Base-by-base conservation (phyloP, 1,140 invertebrate species). In the Leptinotarsa undecemlineata region DNA sequence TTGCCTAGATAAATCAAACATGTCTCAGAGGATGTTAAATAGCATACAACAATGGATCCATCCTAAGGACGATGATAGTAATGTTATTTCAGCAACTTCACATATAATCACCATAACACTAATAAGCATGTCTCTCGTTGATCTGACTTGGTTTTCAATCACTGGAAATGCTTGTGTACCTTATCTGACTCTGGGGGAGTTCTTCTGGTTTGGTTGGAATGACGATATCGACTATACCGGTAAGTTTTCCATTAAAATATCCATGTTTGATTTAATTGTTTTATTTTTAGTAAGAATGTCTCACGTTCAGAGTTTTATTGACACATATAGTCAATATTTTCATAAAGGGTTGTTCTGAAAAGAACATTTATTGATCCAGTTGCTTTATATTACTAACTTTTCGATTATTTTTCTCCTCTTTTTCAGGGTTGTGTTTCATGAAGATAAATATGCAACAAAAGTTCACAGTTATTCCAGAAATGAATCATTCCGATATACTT, bases 131-230 rank as follows among this genome's bases (percentile, higher is more conserved):
- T 84, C 83, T 0, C 61, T 85, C 51, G 83, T 83, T 21, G 80
- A 83, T 70, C 72, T 84, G 48, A 78, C 79, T 66, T 85, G 84
- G 84, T 85, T 85, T 78, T 70, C 71, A 11, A 83, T 85, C 14
- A 72, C 77, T 48, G 81, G 82, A n/a, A 74, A 76, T 66, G 76
- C 80, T 26, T 83, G 82, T 76, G 75, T 81, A 42, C 82, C 81
- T 21, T 79, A 84, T 73, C 71, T 85, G 26, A 80, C 83, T 26
- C 47, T 85, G n/a, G 78, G 80, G 26, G 76, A 83, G 72, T 85
- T 85, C 74, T 85, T 85, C 71, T 83, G 82, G 81, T 85, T 84
- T 80, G 82, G 84, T 11, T 84, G 82, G 70, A 57, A 78, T 21
- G 73, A 73, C 63, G 76, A 73, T 70, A 66, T 76, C 19, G 71